These are phyloP conservation scores for Sebastes wilsoni DNA, from an alignment of 2,797 vertebrate species.

Conservation along the genomic window DNA sequence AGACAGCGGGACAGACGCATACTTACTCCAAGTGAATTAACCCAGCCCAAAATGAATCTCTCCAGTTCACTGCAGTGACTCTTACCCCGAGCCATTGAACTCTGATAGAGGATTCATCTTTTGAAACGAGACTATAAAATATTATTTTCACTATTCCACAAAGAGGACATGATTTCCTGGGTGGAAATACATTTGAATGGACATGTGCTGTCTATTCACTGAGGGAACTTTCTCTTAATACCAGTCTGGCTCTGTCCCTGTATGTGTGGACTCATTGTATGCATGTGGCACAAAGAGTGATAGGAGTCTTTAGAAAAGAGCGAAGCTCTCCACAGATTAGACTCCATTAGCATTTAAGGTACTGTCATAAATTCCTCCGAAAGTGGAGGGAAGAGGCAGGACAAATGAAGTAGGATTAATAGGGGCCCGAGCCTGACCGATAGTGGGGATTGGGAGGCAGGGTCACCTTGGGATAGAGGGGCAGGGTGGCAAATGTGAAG, in stretches of 20 bases:
- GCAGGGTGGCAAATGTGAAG: constrained; percentile 57
- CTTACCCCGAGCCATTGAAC: constrained; percentile 63
- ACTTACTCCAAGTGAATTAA: constrained; percentile 54
- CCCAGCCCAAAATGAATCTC: constrained; percentile 69
- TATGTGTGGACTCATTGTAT: constrained; percentile 75
- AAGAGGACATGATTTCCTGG: constrained; percentile 77
- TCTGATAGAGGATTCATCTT: constrained; percentile 72
- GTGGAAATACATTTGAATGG: constrained; percentile 76
- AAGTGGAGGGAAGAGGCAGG: constrained; percentile 80
- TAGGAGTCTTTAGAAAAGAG: constrained; percentile 84
- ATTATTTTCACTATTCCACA: constrained; percentile 72
- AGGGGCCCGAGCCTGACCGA: constrained; percentile 75
- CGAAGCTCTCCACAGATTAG: constrained; percentile 80
- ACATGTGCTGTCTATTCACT: constrained; percentile 75
- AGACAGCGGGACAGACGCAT: constrained; percentile 44
- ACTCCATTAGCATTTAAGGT: constrained; percentile 86
- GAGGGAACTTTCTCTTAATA: constrained; percentile 75
- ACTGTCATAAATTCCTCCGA: constrained; percentile 85
- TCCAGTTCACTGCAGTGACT: constrained; percentile 62
- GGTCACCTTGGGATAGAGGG: constrained; percentile 82
- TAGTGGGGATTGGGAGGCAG: constrained; percentile 80
- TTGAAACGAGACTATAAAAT: constrained; percentile 54
- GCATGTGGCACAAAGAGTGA: constrained; percentile 78
- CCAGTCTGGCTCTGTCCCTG: constrained; percentile 56
- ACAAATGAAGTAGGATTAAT: constrained; percentile 86